Evolutionary conservation across 2,888 invertebrate species (phyloP), one percentile per base, ranked within the genome.

Genomic region (Synergus laeviventris): DNA sequence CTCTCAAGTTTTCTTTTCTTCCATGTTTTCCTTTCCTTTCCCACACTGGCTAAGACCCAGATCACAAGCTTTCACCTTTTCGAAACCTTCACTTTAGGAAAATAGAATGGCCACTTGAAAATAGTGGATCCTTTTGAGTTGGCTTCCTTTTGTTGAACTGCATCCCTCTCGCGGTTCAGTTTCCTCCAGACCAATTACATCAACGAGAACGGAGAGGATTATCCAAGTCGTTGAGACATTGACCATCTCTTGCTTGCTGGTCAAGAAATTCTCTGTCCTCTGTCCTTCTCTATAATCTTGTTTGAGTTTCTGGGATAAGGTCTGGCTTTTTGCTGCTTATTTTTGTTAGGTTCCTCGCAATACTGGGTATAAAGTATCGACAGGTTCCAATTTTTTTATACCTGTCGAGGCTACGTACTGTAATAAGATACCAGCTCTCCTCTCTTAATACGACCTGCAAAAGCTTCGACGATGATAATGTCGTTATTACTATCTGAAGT

Each of bases 241-340:
- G 42, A 42, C 64, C 64, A 21, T 39, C 64, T 64, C 64, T 11
- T 64, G 18, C 64, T 64, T 39, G 12, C n/a, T 45, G 66, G 42
- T 42, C 31, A 16, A 70, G 66, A 70, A 70, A 70, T 49, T 31
- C 66, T 66, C n/a, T 70, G 66, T 49, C 66, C 66, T 70, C 24
- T 31, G 45, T 42, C 31, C 31, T 66, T 66, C 66, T 70, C 16
- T 70, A 70, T n/a, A n/a, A n/a, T 70, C 66, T 70, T 45, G 66
- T 70, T 70, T 49, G 16, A 70, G 66, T 45, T 70, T 70, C 66
- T 45, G 66, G 49, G 45, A 49, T 70, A 70, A 49, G 66, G 45
- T 49, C 45, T 45, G 66, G 66, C 24, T 70, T 70, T 45, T 70
- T 70, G 66, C 16, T 8, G 42, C 64, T 66, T 39, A 66, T 66